A percentile compares a stretch with the other conserved stretches of the same genome.
Conservation (phyloP, 2,888 invertebrate species). For the Conchocele bisecta region DNA sequence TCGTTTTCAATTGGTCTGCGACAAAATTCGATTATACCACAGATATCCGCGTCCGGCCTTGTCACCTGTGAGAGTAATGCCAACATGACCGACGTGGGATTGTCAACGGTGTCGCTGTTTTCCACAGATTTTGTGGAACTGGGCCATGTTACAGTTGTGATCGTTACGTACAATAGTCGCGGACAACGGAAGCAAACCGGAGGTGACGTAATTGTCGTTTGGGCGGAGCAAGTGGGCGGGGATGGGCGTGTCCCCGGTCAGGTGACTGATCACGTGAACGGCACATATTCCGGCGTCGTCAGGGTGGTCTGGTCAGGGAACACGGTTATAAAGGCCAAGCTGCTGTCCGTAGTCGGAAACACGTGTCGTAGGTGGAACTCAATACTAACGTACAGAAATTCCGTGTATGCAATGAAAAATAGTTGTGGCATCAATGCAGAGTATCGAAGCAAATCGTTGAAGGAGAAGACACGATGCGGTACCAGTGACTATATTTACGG, state of each 20-base stretch:
- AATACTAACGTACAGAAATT: constrained; percentile 39
- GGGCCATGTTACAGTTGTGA: no score
- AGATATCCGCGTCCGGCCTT: no score
- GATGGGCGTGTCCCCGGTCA: constrained; percentile 36
- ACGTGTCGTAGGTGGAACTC: constrained; percentile 33
- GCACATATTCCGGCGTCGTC: constrained; percentile 37
- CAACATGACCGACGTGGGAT: no score
- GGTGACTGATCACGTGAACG: constrained; percentile 41
- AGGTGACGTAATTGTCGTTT: constrained; percentile 40
- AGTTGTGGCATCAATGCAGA: constrained; percentile 36
- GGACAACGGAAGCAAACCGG: no score
- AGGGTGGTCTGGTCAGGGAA: constrained; percentile 33
- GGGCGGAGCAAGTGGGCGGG: constrained; percentile 29
- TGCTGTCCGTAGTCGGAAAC: constrained; percentile 35
- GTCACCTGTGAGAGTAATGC: no score
- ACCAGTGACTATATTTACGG: constrained; percentile 25
- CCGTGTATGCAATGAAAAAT: constrained; percentile 34
- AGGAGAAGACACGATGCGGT: constrained; percentile 34
- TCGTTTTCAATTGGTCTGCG: no score
- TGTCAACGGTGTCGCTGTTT: no score
- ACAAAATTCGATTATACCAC: no score
- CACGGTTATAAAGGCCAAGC: constrained; percentile 29
- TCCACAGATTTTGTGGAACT: no score
- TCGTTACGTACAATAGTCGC: no score
- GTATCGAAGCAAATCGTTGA: neutral